Conservation (phyloP, 1,140 invertebrate genomes). For the Bradynema listronoti region DNA sequence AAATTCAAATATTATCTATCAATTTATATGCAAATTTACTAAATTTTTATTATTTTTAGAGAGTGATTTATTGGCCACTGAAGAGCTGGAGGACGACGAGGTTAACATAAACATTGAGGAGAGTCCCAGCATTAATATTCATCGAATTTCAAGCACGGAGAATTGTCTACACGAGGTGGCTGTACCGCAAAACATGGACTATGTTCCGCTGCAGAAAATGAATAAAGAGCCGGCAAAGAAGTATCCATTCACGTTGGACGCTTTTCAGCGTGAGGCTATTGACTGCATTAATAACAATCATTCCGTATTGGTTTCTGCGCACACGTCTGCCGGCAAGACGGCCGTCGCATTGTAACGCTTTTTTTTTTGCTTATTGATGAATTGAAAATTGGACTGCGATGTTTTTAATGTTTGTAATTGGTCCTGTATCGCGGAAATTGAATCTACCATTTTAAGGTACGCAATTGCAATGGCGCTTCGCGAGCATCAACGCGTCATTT, state of each 20-base stretch:
- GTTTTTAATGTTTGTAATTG: not conserved
- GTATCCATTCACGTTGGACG: constrained; percentile 89
- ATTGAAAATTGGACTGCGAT: not conserved
- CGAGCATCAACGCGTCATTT: constrained; percentile 83
- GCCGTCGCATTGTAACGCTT: constrained; percentile 88
- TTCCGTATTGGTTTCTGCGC: constrained; percentile 93
- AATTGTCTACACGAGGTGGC: constrained; percentile 48
- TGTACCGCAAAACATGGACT: constrained; percentile 51
- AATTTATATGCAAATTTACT: not conserved
- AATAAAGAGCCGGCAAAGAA: constrained; percentile 73
- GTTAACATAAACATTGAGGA: not conserved
- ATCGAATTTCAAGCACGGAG: not conserved
- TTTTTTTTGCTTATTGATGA: constrained; percentile 16
- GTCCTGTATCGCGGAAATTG: not conserved
- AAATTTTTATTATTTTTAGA: not conserved
- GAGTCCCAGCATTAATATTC: not conserved
- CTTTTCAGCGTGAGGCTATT: constrained; percentile 96
- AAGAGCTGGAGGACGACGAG: not conserved
- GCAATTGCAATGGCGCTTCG: constrained; percentile 68
- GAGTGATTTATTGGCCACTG: not conserved
- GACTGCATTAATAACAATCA: constrained; percentile 92
- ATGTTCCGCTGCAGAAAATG: not conserved
- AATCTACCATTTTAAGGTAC: constrained; percentile 61
- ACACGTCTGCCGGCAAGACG: constrained; percentile 99
- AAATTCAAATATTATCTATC: not conserved